phyloP scores from a whole-genome alignment of 1,140 invertebrate species.

The Diuraphis noxia region DNA sequence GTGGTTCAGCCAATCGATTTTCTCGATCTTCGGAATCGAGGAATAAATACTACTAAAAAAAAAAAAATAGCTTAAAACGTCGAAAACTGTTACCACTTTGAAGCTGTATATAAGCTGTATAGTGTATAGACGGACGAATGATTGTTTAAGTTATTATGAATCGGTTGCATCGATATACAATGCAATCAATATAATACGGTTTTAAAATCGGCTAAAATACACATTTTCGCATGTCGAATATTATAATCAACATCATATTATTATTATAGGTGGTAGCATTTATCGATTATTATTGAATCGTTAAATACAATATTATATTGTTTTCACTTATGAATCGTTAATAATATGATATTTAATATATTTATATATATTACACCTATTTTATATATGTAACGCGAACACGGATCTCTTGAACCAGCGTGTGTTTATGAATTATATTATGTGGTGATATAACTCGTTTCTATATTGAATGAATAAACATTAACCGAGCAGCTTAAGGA shows the following conservation, averaged over 20 bases:
- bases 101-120: not conserved
- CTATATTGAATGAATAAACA: not conserved
- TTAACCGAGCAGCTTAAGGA: not conserved
- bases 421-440: not conserved
- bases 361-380: too few relatives aligned
- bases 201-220: not conserved
- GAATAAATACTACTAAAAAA: not conserved
- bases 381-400: not conserved
- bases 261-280: too few relatives aligned
- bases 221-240: not conserved
- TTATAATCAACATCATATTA: too few relatives aligned
- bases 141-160: not conserved
- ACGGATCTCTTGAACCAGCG: not conserved
- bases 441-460: not conserved
- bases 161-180: not conserved
- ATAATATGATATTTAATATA: not conserved
- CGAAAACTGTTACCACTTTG: not conserved
- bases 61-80: not conserved
- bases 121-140: not conserved
- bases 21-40: not conserved
- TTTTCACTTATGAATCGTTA: not conserved
- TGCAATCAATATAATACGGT: not conserved
- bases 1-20: not conserved
- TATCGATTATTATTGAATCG: not conserved
- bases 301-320: too few relatives aligned